phyloP scores from a whole-genome alignment of 2,797 vertebrate species.

The Gambelia wislizenii region DNA sequence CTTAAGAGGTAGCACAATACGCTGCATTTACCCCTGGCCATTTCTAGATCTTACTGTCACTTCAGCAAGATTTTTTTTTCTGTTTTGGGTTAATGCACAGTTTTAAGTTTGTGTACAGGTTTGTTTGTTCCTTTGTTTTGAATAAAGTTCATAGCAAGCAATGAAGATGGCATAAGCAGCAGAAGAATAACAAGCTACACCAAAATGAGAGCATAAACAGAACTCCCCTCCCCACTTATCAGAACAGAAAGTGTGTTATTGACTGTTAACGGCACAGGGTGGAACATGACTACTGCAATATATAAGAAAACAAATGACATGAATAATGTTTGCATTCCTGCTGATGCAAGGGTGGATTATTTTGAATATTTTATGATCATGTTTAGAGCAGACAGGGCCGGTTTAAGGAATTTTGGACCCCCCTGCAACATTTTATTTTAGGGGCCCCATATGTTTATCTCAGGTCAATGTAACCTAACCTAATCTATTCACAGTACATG shows the following conservation, averaged over 20 bases:
- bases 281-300: background rate
- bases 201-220: background rate
- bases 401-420: too few relatives aligned
- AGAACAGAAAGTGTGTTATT: slow-evolving; percentile 9
- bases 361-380: background rate
- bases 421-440: too few relatives aligned
- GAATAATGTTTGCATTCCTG: background rate
- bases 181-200: background rate
- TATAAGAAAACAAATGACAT: background rate
- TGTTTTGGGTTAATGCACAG: background rate
- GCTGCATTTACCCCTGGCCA: background rate
- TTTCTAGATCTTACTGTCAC: background rate
- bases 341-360: background rate
- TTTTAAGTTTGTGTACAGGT: background rate
- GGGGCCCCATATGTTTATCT: too few relatives aligned
- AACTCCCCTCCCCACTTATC: background rate
- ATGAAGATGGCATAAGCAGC: background rate
- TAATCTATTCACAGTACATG: too few relatives aligned
- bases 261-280: background rate
- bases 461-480: too few relatives aligned
- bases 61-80: background rate
- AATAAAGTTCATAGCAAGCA: background rate
- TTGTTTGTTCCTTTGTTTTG: too few relatives aligned
- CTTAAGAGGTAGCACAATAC: background rate
- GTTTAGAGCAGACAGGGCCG: background rate